Percentiles rank a stretch among this genome's conserved stretches.
Evolutionary conservation across 2,888 invertebrate genomes (phyloP).

Genomic region (Leptopterna dolabrata): DNA sequence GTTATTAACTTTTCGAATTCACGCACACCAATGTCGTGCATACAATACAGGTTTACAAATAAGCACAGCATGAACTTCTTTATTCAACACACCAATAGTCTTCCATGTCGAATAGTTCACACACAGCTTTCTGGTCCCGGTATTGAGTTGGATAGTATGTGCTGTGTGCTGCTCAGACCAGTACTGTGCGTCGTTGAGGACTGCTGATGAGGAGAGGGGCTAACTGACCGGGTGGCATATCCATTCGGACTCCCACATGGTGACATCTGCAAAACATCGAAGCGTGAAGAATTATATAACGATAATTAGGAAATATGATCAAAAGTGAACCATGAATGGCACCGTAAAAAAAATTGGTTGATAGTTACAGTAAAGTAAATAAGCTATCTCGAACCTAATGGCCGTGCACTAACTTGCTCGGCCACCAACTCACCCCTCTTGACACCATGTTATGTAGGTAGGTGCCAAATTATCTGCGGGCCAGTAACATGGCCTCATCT

Average conservation of each 20-base stretch:
- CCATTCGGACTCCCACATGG: slow-evolving; percentile 63
- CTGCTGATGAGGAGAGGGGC: slow-evolving; percentile 66
- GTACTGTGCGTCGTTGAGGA: slow-evolving; percentile 55
- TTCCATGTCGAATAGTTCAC: slow-evolving; percentile 66
- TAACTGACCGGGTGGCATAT: slow-evolving; percentile 66
- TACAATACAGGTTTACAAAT: slow-evolving; percentile 2
- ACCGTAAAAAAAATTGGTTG: too few species aligned
- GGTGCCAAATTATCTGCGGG: too few species aligned
- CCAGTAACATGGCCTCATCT: too few species aligned
- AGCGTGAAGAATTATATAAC: too few species aligned
- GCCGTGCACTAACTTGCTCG: too few species aligned
- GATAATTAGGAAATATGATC: too few species aligned
- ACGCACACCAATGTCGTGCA: neutral
- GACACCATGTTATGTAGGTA: too few species aligned
- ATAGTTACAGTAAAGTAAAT: too few species aligned
- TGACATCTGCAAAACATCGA: slow-evolving; percentile 58
- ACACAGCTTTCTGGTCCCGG: slow-evolving; percentile 92
- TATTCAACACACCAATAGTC: neutral
- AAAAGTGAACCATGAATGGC: too few species aligned
- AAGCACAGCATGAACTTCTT: neutral
- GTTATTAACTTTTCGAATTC: neutral
- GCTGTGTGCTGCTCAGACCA: slow-evolving; percentile 73
- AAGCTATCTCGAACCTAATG: too few species aligned
- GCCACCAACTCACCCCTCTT: too few species aligned
- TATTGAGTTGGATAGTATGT: slow-evolving; percentile 84